These are phyloP conservation scores for Drosophila nigromelanica DNA, from an alignment of 1,140 invertebrate species.

Conservation along the genomic window DNA sequence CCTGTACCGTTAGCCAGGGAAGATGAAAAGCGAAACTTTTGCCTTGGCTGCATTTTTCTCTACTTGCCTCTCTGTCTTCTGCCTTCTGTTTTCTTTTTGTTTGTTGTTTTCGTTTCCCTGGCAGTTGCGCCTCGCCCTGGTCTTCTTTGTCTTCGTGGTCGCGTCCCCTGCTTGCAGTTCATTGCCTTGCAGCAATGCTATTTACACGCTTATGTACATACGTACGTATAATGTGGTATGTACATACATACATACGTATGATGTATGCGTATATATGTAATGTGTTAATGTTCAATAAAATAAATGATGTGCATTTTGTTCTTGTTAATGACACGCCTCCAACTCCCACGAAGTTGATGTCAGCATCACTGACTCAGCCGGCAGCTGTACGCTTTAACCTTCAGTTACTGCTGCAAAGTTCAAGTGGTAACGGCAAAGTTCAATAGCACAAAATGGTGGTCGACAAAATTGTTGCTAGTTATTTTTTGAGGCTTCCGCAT, in stretches of 20 bases:
- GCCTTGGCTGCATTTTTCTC: slow-evolving; percentile 39
- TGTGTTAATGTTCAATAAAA: slow-evolving; percentile 26
- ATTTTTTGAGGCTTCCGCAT: slow-evolving; percentile 32
- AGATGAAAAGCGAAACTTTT: slow-evolving; percentile 77
- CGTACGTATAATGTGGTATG: background rate
- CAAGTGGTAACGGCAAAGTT: slow-evolving; percentile 63
- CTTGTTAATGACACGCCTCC: slow-evolving; percentile 15
- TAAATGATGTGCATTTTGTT: slow-evolving; percentile 9
- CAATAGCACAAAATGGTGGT: slow-evolving; percentile 66
- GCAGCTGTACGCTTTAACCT: slow-evolving; percentile 11
- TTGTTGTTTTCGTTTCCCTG: slow-evolving; percentile 22
- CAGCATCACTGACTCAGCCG: slow-evolving; percentile 13
- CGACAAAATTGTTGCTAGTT: slow-evolving; percentile 30
- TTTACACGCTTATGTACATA: background rate
- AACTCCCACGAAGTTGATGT: slow-evolving; percentile 33
- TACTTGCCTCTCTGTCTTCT: slow-evolving; percentile 33
- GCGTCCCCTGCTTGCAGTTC: slow-evolving; percentile 51
- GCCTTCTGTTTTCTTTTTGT: slow-evolving; percentile 19
- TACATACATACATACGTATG: slow-evolving; percentile 2
- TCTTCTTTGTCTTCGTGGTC: slow-evolving; percentile 55
- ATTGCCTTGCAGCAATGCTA: slow-evolving; percentile 45
- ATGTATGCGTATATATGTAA: slow-evolving; percentile 12
- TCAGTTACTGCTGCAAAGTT: slow-evolving; percentile 43
- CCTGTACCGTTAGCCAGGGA: slow-evolving; percentile 58
- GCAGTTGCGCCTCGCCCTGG: slow-evolving; percentile 57